Conservation (phyloP, 2,113 vertebrate genomes). For the Pontoporia blainvillei region DNA sequence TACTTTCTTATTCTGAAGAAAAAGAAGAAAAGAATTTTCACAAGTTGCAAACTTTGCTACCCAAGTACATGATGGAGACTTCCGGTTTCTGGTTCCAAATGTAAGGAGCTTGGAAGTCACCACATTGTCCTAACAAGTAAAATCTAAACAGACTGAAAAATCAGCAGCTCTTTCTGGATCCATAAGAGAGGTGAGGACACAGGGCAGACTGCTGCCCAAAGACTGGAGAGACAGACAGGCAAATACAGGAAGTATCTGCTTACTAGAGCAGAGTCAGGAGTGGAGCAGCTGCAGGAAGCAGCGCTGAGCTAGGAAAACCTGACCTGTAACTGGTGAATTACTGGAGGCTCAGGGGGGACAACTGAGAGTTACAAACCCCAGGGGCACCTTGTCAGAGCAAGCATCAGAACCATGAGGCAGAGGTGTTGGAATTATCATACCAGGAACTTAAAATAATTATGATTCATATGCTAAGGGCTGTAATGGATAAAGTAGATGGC, state of each 20-base stretch:
- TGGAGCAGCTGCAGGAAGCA: not conserved
- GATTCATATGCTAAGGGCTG: not conserved
- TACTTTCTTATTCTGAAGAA: not conserved
- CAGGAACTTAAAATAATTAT: not conserved
- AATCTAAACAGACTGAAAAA: not conserved
- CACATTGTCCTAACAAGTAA: not conserved
- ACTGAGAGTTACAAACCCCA: not conserved
- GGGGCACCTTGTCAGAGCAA: not conserved
- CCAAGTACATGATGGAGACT: not conserved
- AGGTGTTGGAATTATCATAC: not conserved
- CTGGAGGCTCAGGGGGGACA: not conserved
- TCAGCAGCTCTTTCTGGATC: not conserved
- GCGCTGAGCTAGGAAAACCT: not conserved
- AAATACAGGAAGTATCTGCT: not conserved
- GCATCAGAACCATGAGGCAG: not conserved
- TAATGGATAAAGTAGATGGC: not conserved
- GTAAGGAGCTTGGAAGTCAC: not conserved
- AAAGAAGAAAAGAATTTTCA: not conserved
- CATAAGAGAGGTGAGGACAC: not conserved
- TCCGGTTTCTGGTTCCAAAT: not conserved
- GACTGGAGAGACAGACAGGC: not conserved
- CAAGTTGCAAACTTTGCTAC: constrained; percentile 8
- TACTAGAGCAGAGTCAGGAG: not conserved
- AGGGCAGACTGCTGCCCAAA: not conserved
- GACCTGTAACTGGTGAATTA: not conserved